Evolutionary conservation across 2,888 invertebrate genomes (phyloP), one percentile per base, ranked within the genome.

Genomic region (Dicyrtomina minuta): DNA sequence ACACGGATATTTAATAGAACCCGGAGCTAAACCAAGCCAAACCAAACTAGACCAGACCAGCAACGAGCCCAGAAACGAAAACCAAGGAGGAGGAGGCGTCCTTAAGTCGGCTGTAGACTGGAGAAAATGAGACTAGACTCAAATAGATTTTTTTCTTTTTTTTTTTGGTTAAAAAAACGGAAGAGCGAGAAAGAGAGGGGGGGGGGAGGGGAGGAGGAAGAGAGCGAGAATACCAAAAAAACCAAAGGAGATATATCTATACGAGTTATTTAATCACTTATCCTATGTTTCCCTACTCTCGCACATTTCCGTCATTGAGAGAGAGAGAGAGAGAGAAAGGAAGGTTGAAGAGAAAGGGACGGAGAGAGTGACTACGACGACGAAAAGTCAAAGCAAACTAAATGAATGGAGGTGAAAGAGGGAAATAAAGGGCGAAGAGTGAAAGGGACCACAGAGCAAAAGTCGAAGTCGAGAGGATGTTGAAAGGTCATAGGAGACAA

Each of bases 231-330:
- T 46, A 46, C 43, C 43, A 41, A 20, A 8, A n/a, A 26, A 27
- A 55, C 33, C 33, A 26, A 55, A 33, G 10, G 58, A 39, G 39
- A 33, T 10, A 33, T 10, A 58, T n/a, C 33, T n/a, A 58, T 33
- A 58, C 20, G 22, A 17, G 17, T 58, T 58, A 39, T 58, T 58
- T 58, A 58, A 58, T 58, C 58, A 58, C 58, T 58, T 58, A 58
- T 58, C 39, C 58, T 39, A 39, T 39, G 39, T 58, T 39, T 58
- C 39, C 20, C 39, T 26, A n/a, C 44, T 60, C 24, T 44, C 60
- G 3, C 22, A 53, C 43, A 53, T 65, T 41, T 60, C 60, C 60
- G 43, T 44, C 60, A 41, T 44, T 33, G 33, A 3, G 3, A 33
- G 3, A 8, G 33, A 33, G 33, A 3, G n/a, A n/a, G n/a, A 8